Percentiles rank a stretch among this genome's conserved stretches.
Evolutionary conservation across 53 echinoderm and acorn worm genomes (phyloP).

Genomic region (Zoroaster sp.): DNA sequence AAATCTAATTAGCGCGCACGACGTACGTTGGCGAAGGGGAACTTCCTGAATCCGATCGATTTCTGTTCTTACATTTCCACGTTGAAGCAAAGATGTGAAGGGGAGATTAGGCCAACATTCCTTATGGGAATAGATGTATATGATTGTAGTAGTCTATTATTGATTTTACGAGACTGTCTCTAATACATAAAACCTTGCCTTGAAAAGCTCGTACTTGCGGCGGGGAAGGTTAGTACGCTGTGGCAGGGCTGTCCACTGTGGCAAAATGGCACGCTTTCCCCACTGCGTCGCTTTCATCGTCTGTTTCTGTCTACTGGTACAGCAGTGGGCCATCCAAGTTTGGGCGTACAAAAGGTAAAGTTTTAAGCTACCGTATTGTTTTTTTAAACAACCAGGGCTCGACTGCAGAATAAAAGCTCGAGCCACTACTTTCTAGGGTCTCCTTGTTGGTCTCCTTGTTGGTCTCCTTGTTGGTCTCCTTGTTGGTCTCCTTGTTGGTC

Average conservation of each 20-base stretch:
- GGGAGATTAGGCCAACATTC: not conserved
- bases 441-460: no score
- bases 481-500: no score
- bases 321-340: not conserved
- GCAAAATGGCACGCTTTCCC: not conserved
- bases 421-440: no score
- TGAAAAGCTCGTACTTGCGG: not conserved
- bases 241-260: not conserved
- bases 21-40: not conserved
- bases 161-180: not conserved
- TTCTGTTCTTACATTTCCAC: not conserved
- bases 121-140: no score
- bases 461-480: no score
- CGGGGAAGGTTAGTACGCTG: not conserved
- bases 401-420: no score
- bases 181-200: not conserved
- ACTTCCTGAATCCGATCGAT: not conserved
- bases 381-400: no score
- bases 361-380: not conserved
- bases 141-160: not conserved
- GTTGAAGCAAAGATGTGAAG: not conserved
- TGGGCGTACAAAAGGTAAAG: not conserved
- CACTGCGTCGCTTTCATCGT: not conserved
- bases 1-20: not conserved
- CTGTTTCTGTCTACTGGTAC: not conserved